phyloP scores from a whole-genome alignment of 1,140 invertebrate genomes.

The Diorhabda elongata region DNA sequence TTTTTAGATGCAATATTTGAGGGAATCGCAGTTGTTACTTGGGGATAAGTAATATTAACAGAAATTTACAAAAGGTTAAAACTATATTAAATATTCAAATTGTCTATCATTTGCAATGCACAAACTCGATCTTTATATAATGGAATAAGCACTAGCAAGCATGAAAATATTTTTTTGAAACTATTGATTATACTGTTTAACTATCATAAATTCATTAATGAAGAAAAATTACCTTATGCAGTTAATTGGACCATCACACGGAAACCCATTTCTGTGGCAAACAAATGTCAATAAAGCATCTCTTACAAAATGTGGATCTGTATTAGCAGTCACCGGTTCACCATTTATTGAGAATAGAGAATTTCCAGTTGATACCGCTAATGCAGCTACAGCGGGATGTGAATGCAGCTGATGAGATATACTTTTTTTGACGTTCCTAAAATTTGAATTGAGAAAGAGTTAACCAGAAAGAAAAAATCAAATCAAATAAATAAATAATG shows the following conservation, averaged over 20 bases:
- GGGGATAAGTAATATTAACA: too few relatives aligned
- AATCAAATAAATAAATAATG: too few relatives aligned
- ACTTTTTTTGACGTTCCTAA: slow-evolving; percentile 38
- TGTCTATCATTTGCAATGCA: too few relatives aligned
- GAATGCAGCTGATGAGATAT: slow-evolving; percentile 51
- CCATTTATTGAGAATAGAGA: slow-evolving; percentile 39
- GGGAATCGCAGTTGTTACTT: too few relatives aligned
- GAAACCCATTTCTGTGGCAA: slow-evolving; percentile 75
- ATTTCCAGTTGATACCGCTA: slow-evolving; percentile 38
- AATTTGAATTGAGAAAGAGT: slow-evolving; percentile 5
- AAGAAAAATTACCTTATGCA: slow-evolving; percentile 37
- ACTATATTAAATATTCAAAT: too few relatives aligned
- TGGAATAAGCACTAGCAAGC: too few relatives aligned
- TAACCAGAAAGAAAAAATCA: too few relatives aligned
- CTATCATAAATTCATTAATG: background rate
- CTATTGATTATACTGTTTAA: too few relatives aligned
- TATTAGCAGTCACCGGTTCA: slow-evolving; percentile 32
- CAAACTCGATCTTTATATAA: too few relatives aligned
- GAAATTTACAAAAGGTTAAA: too few relatives aligned
- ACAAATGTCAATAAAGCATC: slow-evolving; percentile 78
- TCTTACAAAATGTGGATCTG: slow-evolving; percentile 62
- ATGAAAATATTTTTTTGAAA: too few relatives aligned
- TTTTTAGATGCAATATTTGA: too few relatives aligned
- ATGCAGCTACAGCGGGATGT: slow-evolving; percentile 60
- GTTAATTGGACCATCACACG: slow-evolving; percentile 54